Evolutionary conservation across 2,888 invertebrate genomes (phyloP).

Genomic region (Agrotis puta): DNA sequence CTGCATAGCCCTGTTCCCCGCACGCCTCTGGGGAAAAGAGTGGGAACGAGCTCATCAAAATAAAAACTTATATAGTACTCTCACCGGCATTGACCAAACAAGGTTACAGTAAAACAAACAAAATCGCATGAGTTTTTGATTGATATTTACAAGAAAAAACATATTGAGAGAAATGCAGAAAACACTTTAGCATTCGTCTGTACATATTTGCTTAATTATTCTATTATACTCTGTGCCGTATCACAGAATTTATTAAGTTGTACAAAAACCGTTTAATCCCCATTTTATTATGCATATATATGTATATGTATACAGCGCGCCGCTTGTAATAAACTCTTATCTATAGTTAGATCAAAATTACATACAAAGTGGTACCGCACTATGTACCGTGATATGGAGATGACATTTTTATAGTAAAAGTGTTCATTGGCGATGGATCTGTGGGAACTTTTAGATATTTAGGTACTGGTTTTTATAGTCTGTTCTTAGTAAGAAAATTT

Average conservation of each 20-base stretch:
- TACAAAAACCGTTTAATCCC: conserved; percentile 73
- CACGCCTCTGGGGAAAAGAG: background rate
- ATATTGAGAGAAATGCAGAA: conserved; percentile 6
- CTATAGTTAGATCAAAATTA: conserved; percentile 78
- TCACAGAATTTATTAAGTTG: conserved; percentile 73
- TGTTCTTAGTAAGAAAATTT: background rate
- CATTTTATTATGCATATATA: conserved; percentile 82
- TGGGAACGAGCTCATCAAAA: background rate
- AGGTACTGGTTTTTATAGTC: background rate
- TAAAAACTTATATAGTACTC: conserved; percentile 1
- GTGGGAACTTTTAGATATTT: conserved; percentile 53
- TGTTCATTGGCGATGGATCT: conserved; percentile 46
- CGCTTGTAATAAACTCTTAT: conserved; percentile 81
- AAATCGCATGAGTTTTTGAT: background rate
- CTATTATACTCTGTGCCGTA: conserved; percentile 74
- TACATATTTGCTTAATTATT: conserved; percentile 72
- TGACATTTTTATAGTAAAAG: conserved; percentile 67
- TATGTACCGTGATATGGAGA: conserved; percentile 67
- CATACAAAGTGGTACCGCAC: conserved; percentile 78
- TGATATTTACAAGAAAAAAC: background rate
- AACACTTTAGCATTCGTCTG: conserved; percentile 65
- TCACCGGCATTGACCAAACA: background rate
- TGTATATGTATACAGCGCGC: conserved; percentile 78
- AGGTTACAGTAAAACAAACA: background rate
- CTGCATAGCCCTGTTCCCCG: background rate